Percentiles rank a stretch among this genome's conserved stretches.
Conservation (phyloP, 53 echinoderm and acorn worm genomes). For the Holothuria leucospilota region DNA sequence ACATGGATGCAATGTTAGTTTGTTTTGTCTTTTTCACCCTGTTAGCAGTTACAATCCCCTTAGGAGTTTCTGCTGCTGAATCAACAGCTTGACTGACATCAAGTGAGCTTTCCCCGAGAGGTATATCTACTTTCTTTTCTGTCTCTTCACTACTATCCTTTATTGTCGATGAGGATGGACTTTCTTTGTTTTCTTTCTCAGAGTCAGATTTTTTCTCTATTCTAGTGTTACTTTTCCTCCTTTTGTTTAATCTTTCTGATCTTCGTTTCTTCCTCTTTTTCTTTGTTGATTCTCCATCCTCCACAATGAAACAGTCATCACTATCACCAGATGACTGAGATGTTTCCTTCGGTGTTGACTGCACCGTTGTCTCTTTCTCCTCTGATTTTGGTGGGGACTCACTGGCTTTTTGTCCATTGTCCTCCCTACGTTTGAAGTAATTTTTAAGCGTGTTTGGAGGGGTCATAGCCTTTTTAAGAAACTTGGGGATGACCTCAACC, state of each 20-base stretch:
- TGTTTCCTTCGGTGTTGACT: not conserved
- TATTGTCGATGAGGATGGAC: not conserved
- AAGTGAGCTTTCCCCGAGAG: not conserved
- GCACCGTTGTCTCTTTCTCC: not conserved
- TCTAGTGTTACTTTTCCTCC: not conserved
- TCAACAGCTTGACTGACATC: not conserved
- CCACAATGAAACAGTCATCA: slow-evolving; percentile 21
- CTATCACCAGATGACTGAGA: not conserved
- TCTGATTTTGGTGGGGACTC: not conserved
- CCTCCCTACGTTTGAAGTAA: slow-evolving; percentile 70
- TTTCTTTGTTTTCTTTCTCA: slow-evolving; percentile 30
- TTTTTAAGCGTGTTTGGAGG: slow-evolving; percentile 78
- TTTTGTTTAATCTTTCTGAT: not conserved
- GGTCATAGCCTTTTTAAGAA: slow-evolving; percentile 85
- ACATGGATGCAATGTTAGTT: slow-evolving; percentile 24
- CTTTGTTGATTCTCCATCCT: slow-evolving; percentile 19
- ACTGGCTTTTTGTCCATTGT: not conserved
- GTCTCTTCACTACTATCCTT: not conserved
- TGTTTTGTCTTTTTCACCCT: slow-evolving; percentile 6
- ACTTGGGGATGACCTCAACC: slow-evolving; percentile 70
- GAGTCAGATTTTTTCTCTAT: not conserved
- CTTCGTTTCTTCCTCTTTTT: slow-evolving; percentile 25
- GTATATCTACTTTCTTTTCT: not conserved
- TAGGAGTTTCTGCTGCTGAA: not conserved
- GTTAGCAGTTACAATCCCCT: not conserved